phyloP scores from a whole-genome alignment of 1,140 invertebrate species.

The Vanessa atalanta region DNA sequence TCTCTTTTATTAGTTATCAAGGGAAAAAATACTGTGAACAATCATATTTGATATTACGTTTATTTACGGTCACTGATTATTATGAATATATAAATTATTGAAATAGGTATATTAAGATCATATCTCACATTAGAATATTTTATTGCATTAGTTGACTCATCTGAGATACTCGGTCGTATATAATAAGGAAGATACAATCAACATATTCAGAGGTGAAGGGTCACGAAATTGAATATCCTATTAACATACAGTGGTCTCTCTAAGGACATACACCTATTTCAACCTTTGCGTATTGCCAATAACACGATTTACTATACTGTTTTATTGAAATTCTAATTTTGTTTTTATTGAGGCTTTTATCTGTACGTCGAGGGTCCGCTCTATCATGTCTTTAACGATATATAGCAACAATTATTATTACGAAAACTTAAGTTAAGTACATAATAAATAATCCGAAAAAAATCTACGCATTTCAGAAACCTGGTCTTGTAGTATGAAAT shows the following conservation, averaged over 20 bases:
- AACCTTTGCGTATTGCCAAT: constrained; percentile 25
- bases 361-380: background rate
- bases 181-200: constrained; percentile 38
- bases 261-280: constrained; percentile 29
- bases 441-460: no score
- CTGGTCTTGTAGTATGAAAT: no score
- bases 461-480: no score
- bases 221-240: constrained; percentile 37
- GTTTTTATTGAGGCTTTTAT: background rate
- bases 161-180: constrained; percentile 27
- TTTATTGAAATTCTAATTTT: background rate
- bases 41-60: no score
- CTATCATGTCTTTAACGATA: no score
- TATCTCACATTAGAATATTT: background rate
- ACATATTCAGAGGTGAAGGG: constrained; percentile 29
- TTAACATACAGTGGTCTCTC: constrained; percentile 36
- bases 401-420: no score
- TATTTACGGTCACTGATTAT: no score
- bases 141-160: constrained; percentile 15
- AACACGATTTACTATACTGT: constrained; percentile 10
- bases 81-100: background rate
- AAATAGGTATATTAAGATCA: background rate
- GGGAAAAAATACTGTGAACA: no score
- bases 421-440: no score
- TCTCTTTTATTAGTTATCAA: no score